Percentiles rank a stretch among this genome's conserved stretches.
phyloP scores from a whole-genome alignment of 2,797 vertebrate species.

The Margarornis squamiger region DNA sequence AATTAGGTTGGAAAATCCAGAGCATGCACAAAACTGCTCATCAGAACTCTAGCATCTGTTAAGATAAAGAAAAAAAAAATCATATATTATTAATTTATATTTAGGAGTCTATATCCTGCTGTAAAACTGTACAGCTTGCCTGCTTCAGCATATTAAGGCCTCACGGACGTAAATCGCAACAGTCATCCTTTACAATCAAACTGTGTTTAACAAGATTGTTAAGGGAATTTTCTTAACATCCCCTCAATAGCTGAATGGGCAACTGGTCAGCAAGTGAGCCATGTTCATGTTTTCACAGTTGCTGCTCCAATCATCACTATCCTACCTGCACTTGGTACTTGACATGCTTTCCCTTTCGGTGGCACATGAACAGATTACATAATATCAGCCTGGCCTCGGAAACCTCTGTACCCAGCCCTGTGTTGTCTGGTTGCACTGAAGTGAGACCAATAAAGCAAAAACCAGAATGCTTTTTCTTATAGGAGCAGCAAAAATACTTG shows the following conservation, averaged over 20 bases:
- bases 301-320: not conserved
- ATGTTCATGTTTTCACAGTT: not conserved
- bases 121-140: constrained; percentile 2
- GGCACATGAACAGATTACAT: not conserved
- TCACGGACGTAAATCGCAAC: not conserved
- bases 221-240: constrained; percentile 35
- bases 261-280: constrained; percentile 22
- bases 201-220: constrained; percentile 22
- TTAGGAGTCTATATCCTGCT: not conserved
- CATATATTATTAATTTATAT: constrained; percentile 33
- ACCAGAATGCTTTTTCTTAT: fast-evolving
- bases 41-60: not conserved
- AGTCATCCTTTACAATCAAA: constrained; percentile 50
- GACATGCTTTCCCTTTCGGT: not conserved
- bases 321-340: not conserved
- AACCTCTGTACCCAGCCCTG: not conserved
- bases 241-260: not conserved
- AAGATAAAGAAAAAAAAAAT: constrained; percentile 11
- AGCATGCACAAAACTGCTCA: not conserved
- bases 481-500: not conserved
- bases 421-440: not conserved
- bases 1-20: not conserved
- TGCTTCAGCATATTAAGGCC: not conserved
- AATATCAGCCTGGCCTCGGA: not conserved
- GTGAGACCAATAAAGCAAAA: not conserved